phyloP scores from a whole-genome alignment of 2,113 vertebrate species.

The Nymphicus hollandicus region DNA sequence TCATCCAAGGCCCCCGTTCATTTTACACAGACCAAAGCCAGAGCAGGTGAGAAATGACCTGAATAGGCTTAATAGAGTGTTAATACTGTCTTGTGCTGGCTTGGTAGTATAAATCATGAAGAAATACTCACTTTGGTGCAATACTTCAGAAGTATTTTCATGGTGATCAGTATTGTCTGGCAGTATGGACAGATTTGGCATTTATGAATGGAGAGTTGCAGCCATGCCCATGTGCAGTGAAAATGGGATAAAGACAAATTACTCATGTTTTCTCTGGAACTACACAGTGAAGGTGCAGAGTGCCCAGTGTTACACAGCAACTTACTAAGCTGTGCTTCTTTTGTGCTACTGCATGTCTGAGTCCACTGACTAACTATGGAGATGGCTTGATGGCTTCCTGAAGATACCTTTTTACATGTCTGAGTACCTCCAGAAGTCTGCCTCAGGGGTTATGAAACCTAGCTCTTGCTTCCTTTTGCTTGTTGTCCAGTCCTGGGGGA shows the following conservation, averaged over 20 bases:
- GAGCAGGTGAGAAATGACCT: neutral
- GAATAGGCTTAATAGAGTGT: neutral
- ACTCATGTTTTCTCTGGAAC: neutral
- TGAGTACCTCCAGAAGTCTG: neutral
- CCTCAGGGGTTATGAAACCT: neutral
- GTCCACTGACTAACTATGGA: neutral
- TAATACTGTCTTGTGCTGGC: neutral
- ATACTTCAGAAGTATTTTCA: neutral
- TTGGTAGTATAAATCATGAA: neutral
- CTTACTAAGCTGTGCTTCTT: neutral
- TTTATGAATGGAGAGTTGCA: neutral
- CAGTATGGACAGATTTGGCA: neutral
- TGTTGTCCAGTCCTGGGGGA: neutral
- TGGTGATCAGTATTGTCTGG: neutral
- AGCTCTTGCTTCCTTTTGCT: neutral
- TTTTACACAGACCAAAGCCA: neutral
- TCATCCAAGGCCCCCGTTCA: neutral
- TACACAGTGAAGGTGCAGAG: neutral
- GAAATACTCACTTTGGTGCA: neutral
- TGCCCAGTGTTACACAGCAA: neutral
- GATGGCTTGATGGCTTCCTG: neutral
- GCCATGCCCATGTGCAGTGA: neutral
- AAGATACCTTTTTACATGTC: neutral
- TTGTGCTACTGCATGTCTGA: neutral
- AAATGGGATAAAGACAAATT: neutral